Base-by-base conservation (phyloP, 2,113 vertebrate species). In the Apodemus sylvaticus region DNA sequence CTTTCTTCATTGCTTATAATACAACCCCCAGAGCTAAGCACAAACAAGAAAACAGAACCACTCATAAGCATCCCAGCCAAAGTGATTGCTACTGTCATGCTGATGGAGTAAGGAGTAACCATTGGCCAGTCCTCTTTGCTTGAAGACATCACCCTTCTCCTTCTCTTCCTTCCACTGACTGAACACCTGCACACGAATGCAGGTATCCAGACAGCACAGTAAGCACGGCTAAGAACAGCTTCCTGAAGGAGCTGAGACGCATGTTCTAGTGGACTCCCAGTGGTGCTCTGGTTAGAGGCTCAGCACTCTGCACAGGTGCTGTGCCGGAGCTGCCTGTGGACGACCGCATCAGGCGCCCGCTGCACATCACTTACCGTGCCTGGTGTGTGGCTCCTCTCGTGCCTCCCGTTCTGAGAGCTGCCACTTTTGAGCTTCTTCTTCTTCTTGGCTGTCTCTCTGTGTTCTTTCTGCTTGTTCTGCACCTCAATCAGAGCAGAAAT, bases 401-500 rank as follows among this genome's bases (percentile, higher is more conserved):
- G 99, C 95, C 99, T 99, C 97, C 99, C 99, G n/a, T 99, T 99
- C 96, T 99, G 99, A 92, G 99, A 98, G 7, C 98, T 98, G 6
- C 98, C 98, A 3, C 98, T 99, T 94, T 98, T 99, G 68, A 99
- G 98, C 94, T 99, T 99, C 98, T 99, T 99, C 98, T 99, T 99
- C 98, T 99, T 99, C 97, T 99, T 99, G 92, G 99, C 98, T 39
- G 99, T 99, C 98, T 99, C 99, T n/a, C 99, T 99, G 97, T 99
- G 99, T 93, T 99, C 99, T 98, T 99, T 99, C 99, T 99, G 99
- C 48, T 99, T 98, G 98, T 99, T 99, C 97, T 99, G 99, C 58
- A 99, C 99, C 95, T 99, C 99, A 0, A 99, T 99, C 93, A 99
- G 99, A 96, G 99, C 98, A 93, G 99, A 99, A 98, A 99, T 99